Evolutionary conservation across 64 coral and sea anemone genomes (phyloP), one percentile per base, ranked within the genome.

Genomic region (Montipora foliosa): DNA sequence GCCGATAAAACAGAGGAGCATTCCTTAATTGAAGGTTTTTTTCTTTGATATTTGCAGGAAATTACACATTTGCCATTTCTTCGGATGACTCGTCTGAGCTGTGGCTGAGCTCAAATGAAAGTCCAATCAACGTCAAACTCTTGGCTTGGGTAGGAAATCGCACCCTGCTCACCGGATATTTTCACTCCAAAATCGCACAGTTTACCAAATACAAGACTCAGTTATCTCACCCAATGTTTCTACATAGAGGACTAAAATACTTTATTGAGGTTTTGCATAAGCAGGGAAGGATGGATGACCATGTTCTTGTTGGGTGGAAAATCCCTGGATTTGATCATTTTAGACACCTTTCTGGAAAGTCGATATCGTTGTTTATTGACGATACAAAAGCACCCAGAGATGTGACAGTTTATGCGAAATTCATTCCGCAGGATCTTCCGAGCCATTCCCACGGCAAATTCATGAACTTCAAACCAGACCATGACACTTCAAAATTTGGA

Each of bases 211-310:
- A 99, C 86, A 61, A 45, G 51, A 90, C 89, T 3, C 98, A 99
- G 29, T 78, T 96, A n/a, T 99, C 98, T 37, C 87, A 76, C 52
- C 88, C 91, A 66, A 47, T 99, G 22, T 96, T 87, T 52, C 76
- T 99, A 20, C 89, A 48, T 16, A 87, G 92, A 68, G 95, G 89
- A 16, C 60, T 83, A 81, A 96, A 91, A 47, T 99, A 99, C 62
- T 99, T 95, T 82, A 82, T 99, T 21, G 98, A 99, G 71, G 98
- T 89, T 4, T 83, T 99, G 60, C 98, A 99, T 60, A 99, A 99
- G 51, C 98, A 99, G 76, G 95, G 87, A 37, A 66, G 73, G 9
- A 76, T 85, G 0, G 17, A 72, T 17, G 95, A 99, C 58, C 98
- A 99, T 19, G 75, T 99, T 21, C 81, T 99, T n/a, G 98, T 99